Base-by-base conservation (phyloP, 2,797 vertebrate genomes). In the Tadarida brasiliensis region DNA sequence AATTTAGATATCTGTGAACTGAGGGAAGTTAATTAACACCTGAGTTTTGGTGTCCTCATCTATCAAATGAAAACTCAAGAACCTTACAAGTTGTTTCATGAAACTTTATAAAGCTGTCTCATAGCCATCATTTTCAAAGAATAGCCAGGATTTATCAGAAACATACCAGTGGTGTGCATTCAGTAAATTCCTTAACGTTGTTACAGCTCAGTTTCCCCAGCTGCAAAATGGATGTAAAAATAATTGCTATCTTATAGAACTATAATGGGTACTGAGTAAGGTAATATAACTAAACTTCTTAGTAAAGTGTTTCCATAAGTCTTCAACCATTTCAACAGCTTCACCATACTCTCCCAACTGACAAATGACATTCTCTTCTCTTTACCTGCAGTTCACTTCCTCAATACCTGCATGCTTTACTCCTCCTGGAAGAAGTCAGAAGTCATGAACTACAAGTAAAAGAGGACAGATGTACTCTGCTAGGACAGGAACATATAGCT, bases 151-250 rank as follows among this genome's bases (percentile, higher is more conserved):
- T 74, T 86, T 57, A 54, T n/a, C 83, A 33, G 51, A 83, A 80
- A 47, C 11, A 19, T 73, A n/a, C 14, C 28, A 33, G 1, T 56
- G 30, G 4, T 8, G 6, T 81, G 10, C 5, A 59, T 30, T 87
- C 12, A 77, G 3, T 30, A 93, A 74, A 6, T 91, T 44, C 65
- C 3, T 84, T 92, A 57, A 74, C 15, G 16, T 87, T 59, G 16
- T 44, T 56, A 65, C 57, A 44, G 10, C 17, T 74, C 19, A 16
- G 4, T 65, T 89, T 74, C 59, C 61, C 94, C 30, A 71, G 30
- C 14, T 89, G 54, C 11, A 47, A 81, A 88, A 83, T 87, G 59
- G 33, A 4, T 63, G 82, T 61, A 56, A 77, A 77, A 92, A 54
- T 76, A 93, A 76, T 22, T 67, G 9, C 2, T 61, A 65, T 76